Base-by-base conservation (phyloP, 1,140 invertebrate genomes). In the Drosophila orosa region DNA sequence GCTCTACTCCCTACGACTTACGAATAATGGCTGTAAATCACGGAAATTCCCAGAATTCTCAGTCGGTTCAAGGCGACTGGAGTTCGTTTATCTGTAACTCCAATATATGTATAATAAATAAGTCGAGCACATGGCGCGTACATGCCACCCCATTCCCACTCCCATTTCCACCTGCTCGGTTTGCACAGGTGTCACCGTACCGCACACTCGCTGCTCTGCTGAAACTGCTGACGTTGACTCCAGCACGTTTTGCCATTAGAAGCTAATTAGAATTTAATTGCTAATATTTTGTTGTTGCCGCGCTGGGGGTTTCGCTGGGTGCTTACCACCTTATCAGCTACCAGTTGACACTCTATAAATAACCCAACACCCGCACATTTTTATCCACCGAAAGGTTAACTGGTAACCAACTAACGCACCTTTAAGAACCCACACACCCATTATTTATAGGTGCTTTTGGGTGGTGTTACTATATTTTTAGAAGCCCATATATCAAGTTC, bases 181-280 rank as follows among this genome's bases (percentile, higher is more conserved):
- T 78, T 82, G 74, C 74, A 68, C 79, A 83, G 75, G 74, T 77
- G 78, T 50, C 40, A 42, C 31, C 47, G 17, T 19, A 25, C 40
- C 40, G 19, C 19, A 24, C 19, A 24, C 35, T 40, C 31, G 35
- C 17, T 3, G n/a, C 45, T 17, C 47, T 25, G 37, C 19, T 67
- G 17, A 15, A 54, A 48, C 8, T 71, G 74, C 31, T 52, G 63
- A 78, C 62, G 59, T 82, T 86, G 71, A 50, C 42, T 31, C 54
- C 5, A 65, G 58, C 82, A 86, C 71, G 67, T 86, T 68, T 79
- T 40, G 35, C 42, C 57, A 79, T 87, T 76, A 71, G 71, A 15
- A 40, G 55, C 55, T 75, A 82, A 82, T 80, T 77, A 60, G 55
- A 71, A 72, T 78, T 80, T 84, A 79, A 82, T 87, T 76, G 80